These are phyloP conservation scores for Neotragus moschatus DNA, from an alignment of 2,113 vertebrate genomes.

Conservation along the genomic window DNA sequence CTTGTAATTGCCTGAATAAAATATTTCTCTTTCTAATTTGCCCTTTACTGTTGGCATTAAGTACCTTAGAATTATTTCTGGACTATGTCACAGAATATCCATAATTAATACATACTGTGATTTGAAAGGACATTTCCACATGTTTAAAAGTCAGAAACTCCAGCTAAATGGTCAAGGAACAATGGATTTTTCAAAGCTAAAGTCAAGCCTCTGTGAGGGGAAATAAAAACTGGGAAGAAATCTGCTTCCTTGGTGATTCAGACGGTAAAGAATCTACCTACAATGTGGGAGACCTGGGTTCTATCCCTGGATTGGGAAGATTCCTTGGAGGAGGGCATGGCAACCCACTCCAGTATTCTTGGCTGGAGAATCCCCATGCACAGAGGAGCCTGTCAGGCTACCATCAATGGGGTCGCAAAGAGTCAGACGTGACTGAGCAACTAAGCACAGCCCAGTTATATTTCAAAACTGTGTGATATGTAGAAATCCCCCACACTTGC, in stretches of 20 bases:
- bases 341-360: neutral
- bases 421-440: neutral
- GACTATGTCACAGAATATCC: constrained; percentile 35
- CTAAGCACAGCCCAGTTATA: neutral
- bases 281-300: neutral
- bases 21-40: constrained; percentile 40
- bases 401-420: neutral
- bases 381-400: neutral
- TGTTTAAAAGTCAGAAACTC: neutral
- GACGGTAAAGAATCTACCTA: neutral
- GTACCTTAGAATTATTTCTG: constrained; percentile 46
- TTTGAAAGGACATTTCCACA: constrained; percentile 24
- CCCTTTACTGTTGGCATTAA: constrained; percentile 52
- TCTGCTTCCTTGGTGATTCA: neutral
- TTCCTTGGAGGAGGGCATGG: neutral
- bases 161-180: neutral
- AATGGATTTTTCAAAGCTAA: constrained; percentile 39
- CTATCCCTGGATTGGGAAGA: neutral
- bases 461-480: neutral
- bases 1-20: constrained; percentile 29
- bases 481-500: neutral
- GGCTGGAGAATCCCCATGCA: neutral
- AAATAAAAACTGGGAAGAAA: neutral
- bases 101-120: constrained; percentile 54
- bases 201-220: neutral